Evolutionary conservation across 2,797 vertebrate species (phyloP).

Genomic region (Sebastes cheni): DNA sequence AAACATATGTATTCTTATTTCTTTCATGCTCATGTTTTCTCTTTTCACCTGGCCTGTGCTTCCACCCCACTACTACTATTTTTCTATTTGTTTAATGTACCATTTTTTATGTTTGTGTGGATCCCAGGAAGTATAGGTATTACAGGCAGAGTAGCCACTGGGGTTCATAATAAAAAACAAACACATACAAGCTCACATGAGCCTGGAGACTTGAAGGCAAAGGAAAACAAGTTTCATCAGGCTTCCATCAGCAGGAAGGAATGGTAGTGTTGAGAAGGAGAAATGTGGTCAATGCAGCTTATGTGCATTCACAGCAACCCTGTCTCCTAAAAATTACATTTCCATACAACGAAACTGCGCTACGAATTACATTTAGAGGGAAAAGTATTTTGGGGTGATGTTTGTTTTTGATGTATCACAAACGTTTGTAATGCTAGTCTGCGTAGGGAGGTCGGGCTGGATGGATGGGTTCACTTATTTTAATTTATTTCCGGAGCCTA

Average conservation of each 20-base stretch:
- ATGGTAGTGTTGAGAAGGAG: not conserved
- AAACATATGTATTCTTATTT: not conserved
- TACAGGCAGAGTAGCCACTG: not conserved
- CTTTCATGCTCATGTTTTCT: not conserved
- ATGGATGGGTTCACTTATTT: no score
- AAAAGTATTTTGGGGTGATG: not conserved
- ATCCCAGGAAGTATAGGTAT: not conserved
- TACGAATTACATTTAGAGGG: not conserved
- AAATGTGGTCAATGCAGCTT: not conserved
- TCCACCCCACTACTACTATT: not conserved
- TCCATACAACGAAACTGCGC: not conserved
- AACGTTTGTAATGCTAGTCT: not conserved
- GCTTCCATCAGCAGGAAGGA: not conserved
- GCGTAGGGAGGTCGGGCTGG: no score
- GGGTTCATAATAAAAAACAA: not conserved
- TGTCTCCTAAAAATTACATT: not conserved
- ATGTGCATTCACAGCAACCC: not conserved
- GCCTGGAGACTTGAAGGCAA: not conserved
- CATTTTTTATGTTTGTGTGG: not conserved
- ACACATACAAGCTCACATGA: not conserved
- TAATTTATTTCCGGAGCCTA: rapidly evolving
- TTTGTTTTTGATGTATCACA: not conserved
- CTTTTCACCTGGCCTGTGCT: not conserved
- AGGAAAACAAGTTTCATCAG: not conserved
- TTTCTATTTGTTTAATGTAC: not conserved